phyloP scores from a whole-genome alignment of 37 sponge, comb jelly and placozoan species.

The Amphimedon queenslandica region DNA sequence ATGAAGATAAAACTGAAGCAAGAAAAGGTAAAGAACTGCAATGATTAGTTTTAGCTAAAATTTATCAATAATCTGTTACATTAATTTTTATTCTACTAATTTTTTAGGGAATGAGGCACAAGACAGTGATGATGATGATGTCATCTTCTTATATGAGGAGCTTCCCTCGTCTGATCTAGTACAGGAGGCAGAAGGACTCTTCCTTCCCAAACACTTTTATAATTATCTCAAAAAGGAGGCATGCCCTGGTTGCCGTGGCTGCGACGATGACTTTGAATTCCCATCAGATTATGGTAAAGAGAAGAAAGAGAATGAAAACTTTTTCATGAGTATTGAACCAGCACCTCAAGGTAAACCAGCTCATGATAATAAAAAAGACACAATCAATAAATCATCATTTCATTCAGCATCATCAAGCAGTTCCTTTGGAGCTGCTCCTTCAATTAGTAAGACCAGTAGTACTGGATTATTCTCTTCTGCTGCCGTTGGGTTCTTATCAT shows the following conservation, averaged over 20 bases:
- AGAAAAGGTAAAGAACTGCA: slow-evolving; percentile 61
- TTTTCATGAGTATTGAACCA: too few relatives aligned
- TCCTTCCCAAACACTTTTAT: slow-evolving; percentile 75
- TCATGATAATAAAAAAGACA: not conserved
- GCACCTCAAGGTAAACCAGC: not conserved
- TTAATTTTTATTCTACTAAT: not conserved
- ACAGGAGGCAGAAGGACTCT: slow-evolving; percentile 30
- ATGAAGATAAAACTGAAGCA: slow-evolving; percentile 39
- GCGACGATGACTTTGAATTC: slow-evolving; percentile 1
- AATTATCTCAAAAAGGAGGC: slow-evolving; percentile 56
- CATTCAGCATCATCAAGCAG: not conserved
- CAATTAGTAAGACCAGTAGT: not conserved
- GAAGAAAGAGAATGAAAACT: not conserved
- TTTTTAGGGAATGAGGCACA: slow-evolving; percentile 4
- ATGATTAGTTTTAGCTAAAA: too few relatives aligned
- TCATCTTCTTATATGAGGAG: slow-evolving; percentile 39
- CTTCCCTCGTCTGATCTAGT: slow-evolving; percentile 59
- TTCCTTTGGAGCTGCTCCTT: not conserved
- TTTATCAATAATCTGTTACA: too few relatives aligned
- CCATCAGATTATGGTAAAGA: not conserved
- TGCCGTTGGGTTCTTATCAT: not conserved
- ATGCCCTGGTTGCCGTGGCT: slow-evolving; percentile 84
- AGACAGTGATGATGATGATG: slow-evolving; percentile 48
- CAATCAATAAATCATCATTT: not conserved
- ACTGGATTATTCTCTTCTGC: not conserved